Conservation (phyloP, 2,113 vertebrate genomes). For the Sphyrna mokarran region DNA sequence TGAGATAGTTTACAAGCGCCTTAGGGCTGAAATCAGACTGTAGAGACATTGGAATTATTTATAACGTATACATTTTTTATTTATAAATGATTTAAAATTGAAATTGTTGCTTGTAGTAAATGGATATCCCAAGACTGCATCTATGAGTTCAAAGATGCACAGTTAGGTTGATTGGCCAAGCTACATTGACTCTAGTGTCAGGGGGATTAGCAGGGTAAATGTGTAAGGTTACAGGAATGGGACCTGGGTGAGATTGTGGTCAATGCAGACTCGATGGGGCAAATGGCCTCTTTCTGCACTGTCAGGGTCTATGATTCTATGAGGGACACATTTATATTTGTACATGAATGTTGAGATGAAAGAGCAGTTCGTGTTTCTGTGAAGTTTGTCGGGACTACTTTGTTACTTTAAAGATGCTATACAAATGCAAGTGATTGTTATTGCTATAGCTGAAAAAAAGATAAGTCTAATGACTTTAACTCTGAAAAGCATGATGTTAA, state of each 20-base stretch:
- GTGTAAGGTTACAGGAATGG: too few relatives aligned
- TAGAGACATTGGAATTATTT: slow-evolving; percentile 19
- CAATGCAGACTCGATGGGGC: too few relatives aligned
- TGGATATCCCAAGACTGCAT: not conserved
- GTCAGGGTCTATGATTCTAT: too few relatives aligned
- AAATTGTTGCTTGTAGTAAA: not conserved
- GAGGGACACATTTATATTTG: not conserved
- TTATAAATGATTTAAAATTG: not conserved
- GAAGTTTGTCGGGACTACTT: not conserved
- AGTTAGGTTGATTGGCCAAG: too few relatives aligned
- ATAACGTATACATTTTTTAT: not conserved
- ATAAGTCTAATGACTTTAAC: not conserved
- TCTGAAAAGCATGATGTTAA: not conserved
- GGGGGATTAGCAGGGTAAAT: too few relatives aligned
- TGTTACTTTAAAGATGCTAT: not conserved
- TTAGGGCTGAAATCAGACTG: slow-evolving; percentile 10
- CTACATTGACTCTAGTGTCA: too few relatives aligned
- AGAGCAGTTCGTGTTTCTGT: not conserved
- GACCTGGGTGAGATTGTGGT: too few relatives aligned
- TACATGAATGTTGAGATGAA: not conserved
- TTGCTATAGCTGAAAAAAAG: not conserved
- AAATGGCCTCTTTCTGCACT: too few relatives aligned
- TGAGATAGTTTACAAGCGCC: not conserved
- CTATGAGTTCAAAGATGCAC: too few relatives aligned
- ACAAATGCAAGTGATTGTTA: not conserved